These are phyloP conservation scores for Patella pellucida DNA, from an alignment of 2,888 invertebrate species.

Conservation along the genomic window DNA sequence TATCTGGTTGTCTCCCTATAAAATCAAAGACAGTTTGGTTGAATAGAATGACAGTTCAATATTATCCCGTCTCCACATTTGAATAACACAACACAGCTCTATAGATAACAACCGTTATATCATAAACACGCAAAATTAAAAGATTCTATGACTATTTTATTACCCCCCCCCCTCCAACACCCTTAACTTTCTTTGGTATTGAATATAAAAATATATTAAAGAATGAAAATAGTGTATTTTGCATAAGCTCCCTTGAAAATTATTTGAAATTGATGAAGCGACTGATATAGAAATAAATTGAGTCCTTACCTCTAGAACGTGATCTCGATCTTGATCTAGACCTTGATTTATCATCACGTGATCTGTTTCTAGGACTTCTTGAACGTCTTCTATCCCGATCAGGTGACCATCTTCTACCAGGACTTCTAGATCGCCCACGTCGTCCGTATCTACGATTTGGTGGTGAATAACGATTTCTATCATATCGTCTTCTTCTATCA, in stretches of 20 bases:
- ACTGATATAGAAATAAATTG: too few relatives aligned
- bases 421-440: slow-evolving; percentile 61
- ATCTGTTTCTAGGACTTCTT: slow-evolving; percentile 39
- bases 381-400: slow-evolving; percentile 37
- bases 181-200: too few relatives aligned
- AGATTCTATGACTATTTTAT: too few relatives aligned
- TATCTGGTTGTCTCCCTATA: slow-evolving; percentile 45
- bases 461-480: slow-evolving; percentile 24
- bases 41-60: not conserved
- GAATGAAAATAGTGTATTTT: too few relatives aligned
- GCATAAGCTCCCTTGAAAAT: too few relatives aligned
- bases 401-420: slow-evolving; percentile 45
- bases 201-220: too few relatives aligned
- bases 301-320: too few relatives aligned
- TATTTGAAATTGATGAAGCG: too few relatives aligned
- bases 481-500: slow-evolving; percentile 41
- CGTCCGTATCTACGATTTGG: slow-evolving; percentile 45
- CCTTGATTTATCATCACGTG: slow-evolving; percentile 41
- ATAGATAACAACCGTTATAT: slow-evolving; percentile 17
- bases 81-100: not conserved
- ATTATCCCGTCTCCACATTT: slow-evolving; percentile 12
- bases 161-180: too few relatives aligned
- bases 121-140: not conserved
- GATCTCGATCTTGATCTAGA: slow-evolving; percentile 45
- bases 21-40: not conserved